These are phyloP conservation scores for Syngnathus acus DNA, from an alignment of 2,797 vertebrate genomes.

Conservation along the genomic window DNA sequence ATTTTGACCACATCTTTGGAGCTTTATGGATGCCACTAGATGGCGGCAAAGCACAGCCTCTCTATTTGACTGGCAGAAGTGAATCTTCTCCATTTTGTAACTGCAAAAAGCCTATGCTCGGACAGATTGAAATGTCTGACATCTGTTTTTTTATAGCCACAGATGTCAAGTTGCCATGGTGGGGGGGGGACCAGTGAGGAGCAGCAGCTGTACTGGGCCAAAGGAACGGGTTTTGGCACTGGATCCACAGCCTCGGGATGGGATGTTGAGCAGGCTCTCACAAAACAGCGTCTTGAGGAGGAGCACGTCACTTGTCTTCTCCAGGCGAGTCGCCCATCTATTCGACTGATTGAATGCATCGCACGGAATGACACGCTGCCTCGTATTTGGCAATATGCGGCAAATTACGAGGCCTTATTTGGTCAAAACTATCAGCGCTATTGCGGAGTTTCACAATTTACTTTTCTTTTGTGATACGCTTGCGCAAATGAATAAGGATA, in stretches of 20 bases:
- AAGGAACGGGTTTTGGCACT: conserved; percentile 98
- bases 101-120: no score
- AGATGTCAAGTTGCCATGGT: conserved; percentile 85
- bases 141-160: conserved; percentile 65
- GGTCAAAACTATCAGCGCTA: no score
- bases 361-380: neutral
- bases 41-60: no score
- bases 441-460: neutral
- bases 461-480: neutral
- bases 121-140: neutral
- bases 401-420: no score
- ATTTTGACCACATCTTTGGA: no score
- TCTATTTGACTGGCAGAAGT: no score
- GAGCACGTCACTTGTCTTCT: conserved; percentile 98
- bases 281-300: conserved; percentile 94
- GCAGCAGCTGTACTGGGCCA: conserved; percentile 97
- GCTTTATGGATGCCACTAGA: no score
- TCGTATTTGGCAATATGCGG: neutral
- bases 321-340: conserved; percentile 66
- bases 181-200: conserved; percentile 84
- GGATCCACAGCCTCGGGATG: conserved; percentile 98
- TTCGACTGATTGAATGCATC: neutral
- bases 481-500: neutral
- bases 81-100: no score
- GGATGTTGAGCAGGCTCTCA: conserved; percentile 98